A percentile compares a stretch with the other conserved stretches of the same genome.
Evolutionary conservation across 2,888 invertebrate genomes (phyloP).

Genomic region (Euplexia lucipara): DNA sequence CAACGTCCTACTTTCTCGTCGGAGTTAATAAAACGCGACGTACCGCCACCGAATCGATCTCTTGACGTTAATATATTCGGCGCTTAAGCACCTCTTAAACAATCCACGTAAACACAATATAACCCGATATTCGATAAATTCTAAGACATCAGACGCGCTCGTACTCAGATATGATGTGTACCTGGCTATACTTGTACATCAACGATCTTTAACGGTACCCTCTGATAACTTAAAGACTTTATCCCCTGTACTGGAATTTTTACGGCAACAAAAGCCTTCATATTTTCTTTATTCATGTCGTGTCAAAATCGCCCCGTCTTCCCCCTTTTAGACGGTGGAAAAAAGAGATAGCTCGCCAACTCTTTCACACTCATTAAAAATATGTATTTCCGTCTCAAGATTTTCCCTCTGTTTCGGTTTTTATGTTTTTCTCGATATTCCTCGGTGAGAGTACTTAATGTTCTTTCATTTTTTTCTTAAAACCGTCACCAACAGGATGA

Average conservation of each 20-base stretch:
- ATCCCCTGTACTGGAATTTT: conserved; percentile 90
- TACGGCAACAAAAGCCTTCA: conserved; percentile 90
- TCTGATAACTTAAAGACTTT: conserved; percentile 90
- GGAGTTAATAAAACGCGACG: conserved; percentile 74
- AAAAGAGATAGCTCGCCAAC: conserved; percentile 84
- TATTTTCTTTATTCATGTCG: conserved; percentile 91
- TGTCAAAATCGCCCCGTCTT: conserved; percentile 87
- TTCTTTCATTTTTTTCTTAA: conserved; percentile 75
- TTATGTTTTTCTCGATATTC: conserved; percentile 87
- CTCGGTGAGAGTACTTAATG: conserved; percentile 78
- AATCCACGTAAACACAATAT: conserved; percentile 79
- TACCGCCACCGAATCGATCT: conserved; percentile 67
- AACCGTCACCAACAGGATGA: conserved; percentile 86
- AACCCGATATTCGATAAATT: conserved; percentile 79
- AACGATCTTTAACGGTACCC: conserved; percentile 78
- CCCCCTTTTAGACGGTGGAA: conserved; percentile 80
- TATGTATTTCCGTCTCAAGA: conserved; percentile 75
- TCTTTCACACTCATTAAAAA: conserved; percentile 85
- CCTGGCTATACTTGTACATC: conserved; percentile 58
- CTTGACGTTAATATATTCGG: conserved; percentile 85
- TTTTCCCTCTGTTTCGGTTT: conserved; percentile 84
- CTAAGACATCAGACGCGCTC: conserved; percentile 72
- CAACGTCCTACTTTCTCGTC: conserved; percentile 58
- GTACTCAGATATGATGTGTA: conserved; percentile 48
- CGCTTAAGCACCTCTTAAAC: conserved; percentile 81